These are phyloP conservation scores for Bufo bufo DNA, from an alignment of 2,113 vertebrate species.

Conservation along the genomic window DNA sequence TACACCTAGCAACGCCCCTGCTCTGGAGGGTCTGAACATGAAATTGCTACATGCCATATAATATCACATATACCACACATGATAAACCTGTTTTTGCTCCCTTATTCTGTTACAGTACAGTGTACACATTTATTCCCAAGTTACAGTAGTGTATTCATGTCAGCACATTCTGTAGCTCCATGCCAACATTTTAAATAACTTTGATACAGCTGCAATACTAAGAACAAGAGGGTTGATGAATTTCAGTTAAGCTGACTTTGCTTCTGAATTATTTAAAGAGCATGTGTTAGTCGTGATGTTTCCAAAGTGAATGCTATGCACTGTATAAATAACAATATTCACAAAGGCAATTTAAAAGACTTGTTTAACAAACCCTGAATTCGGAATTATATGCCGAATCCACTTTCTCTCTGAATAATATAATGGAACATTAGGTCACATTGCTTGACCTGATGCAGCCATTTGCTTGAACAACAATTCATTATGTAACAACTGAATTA, in stretches of 20 bases:
- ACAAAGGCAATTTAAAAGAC: not conserved
- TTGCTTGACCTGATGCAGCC: conserved; percentile 28
- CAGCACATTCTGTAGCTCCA: not conserved
- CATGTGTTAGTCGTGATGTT: conserved; percentile 22
- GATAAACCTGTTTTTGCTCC: not conserved
- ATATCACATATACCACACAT: not conserved
- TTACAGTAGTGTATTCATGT: not conserved
- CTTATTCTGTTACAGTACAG: not conserved
- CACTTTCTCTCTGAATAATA: conserved; percentile 9
- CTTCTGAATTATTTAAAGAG: conserved; percentile 42
- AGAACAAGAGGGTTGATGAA: conserved; percentile 36
- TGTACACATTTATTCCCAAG: not conserved
- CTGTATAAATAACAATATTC: conserved; percentile 7
- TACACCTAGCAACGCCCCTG: no score
- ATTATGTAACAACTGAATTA: conserved; percentile 27
- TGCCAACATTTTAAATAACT: conserved; percentile 1
- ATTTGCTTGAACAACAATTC: conserved; percentile 38
- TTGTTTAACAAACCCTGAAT: conserved; percentile 38
- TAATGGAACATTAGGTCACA: conserved; percentile 14
- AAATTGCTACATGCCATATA: not conserved
- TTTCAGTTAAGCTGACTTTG: conserved; percentile 43
- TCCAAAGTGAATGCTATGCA: not conserved
- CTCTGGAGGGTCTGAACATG: not conserved
- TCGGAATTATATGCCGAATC: conserved; percentile 10
- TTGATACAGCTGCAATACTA: conserved; percentile 19